Percentiles rank a stretch among this genome's conserved stretches.
phyloP scores from a whole-genome alignment of 2,888 invertebrate species.

The Zygaena filipendulae region DNA sequence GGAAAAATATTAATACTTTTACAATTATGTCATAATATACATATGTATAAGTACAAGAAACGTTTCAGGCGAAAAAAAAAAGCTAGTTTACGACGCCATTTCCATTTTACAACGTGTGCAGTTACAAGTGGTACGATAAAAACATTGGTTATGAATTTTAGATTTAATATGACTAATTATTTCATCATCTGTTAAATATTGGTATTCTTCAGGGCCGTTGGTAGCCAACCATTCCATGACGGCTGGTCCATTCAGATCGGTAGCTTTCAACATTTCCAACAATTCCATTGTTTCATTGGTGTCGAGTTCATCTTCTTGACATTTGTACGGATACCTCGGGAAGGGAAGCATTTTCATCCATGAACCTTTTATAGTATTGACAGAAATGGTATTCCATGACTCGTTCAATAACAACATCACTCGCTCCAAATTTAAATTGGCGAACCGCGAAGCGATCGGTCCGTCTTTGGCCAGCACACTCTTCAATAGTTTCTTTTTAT shows the following conservation, averaged over 20 bases:
- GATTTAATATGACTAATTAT: too few species aligned
- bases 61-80: too few species aligned
- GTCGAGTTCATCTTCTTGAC: background rate
- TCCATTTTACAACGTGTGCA: too few species aligned
- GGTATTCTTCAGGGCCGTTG: background rate
- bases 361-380: background rate
- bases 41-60: too few species aligned
- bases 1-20: too few species aligned
- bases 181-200: background rate
- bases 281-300: background rate
- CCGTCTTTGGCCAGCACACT: background rate
- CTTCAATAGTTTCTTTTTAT: background rate
- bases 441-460: background rate
- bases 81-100: too few species aligned
- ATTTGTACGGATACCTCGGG: too few species aligned
- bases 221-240: background rate
- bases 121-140: too few species aligned
- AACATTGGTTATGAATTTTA: too few species aligned
- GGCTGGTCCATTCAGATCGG: background rate
- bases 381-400: background rate
- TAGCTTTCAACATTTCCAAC: background rate
- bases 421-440: background rate
- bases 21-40: too few species aligned
- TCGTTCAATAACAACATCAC: background rate
- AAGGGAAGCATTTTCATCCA: background rate